Percentiles rank a stretch among this genome's conserved stretches.
Evolutionary conservation across 2,113 vertebrate genomes (phyloP).

Genomic region (Hyla sarda): DNA sequence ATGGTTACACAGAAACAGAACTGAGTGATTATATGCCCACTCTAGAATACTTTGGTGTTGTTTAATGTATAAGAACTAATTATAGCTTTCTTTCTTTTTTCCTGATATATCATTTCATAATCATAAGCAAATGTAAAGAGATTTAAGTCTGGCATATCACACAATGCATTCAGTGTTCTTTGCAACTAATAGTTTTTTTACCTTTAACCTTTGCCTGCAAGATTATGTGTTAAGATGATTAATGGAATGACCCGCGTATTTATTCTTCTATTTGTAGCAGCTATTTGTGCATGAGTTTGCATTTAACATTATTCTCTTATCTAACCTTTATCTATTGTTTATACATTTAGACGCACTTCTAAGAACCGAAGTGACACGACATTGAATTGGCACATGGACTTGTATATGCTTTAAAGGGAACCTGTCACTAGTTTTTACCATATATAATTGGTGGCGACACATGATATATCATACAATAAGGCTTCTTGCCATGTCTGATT

Average conservation of each 20-base stretch:
- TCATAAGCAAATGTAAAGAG: background rate
- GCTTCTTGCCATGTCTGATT: no score
- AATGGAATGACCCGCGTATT: background rate
- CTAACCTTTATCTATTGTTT: background rate
- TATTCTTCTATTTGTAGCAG: conserved; percentile 8
- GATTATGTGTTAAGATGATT: background rate
- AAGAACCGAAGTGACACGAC: background rate
- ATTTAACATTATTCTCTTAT: background rate
- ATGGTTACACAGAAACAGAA: no score
- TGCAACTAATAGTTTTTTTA: background rate
- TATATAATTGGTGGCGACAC: no score
- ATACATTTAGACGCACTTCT: background rate
- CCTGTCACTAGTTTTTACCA: no score
- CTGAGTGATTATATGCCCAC: background rate
- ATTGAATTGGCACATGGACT: background rate
- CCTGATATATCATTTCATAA: background rate
- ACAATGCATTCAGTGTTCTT: background rate
- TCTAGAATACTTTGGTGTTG: background rate
- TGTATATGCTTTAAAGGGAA: background rate
- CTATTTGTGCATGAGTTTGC: background rate
- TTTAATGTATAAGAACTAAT: background rate
- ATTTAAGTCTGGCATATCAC: background rate
- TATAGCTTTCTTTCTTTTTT: background rate
- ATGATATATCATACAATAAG: no score
- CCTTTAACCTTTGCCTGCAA: conserved; percentile 18